Base-by-base conservation (phyloP, 2,113 vertebrate species). In the Lonchura striata region DNA sequence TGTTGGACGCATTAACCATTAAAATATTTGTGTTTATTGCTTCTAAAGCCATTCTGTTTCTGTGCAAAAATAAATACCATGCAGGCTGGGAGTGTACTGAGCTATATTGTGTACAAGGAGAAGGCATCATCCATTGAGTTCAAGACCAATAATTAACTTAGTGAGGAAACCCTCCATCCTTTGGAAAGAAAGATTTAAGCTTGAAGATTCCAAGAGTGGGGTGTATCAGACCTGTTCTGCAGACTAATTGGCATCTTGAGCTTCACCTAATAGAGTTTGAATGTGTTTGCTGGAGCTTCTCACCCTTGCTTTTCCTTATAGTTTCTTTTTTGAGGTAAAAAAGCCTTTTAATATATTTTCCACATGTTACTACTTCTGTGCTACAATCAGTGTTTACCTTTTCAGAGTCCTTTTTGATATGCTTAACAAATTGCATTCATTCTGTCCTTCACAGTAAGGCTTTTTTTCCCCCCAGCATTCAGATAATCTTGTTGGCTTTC, bases 31-130 rank as follows among this genome's bases (percentile, higher is more conserved):
- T 31, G 2, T n/a, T 57, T 16, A 13, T 20, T 80, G 9, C 35
- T 46, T 17, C 19, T n/a, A 49, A 44, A 39, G 7, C 21, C 9
- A 13, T 19, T 39, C 15, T 33, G 10, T 65, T 71, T 68, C 33
- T 75, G 11, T 59, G 56, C 28, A 66, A 68, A 59, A 87, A 8
- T 21, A 31, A 74, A 21, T 49, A 13, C 8, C 28, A 10, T 7
- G 13, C 22, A 42, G n/a, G 6, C 23, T 64, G 41, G 19, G 37
- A 79, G 39, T 10, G 30, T 4, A 27, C 28, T 37, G 8, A 70
- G 18, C 47, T 42, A 0, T 16, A 3, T 9, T 44, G 16, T 1
- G 1, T 39, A 13, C 19, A 33, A 35, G 24, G 69, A 64, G n/a
- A 8, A 61, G 14, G 10, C 16, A 23, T 22, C 33, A n/a, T 12